Base-by-base conservation (phyloP, 2,797 vertebrate species). In the Huso huso region DNA sequence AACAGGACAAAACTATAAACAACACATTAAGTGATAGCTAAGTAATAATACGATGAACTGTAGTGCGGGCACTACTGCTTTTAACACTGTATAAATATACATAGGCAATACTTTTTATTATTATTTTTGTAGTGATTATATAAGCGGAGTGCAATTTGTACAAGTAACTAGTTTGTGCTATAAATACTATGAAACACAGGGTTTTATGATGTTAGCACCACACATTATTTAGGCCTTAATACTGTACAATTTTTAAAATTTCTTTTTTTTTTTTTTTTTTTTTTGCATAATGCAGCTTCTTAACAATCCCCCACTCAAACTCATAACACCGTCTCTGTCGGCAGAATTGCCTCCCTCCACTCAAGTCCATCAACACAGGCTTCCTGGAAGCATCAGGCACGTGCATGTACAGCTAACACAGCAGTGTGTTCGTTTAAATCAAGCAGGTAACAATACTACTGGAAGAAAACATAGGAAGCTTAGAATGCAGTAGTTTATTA, bases 141-240 rank as follows among this genome's bases (percentile, higher is more conserved):
- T 95, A 95, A 97, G 96, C 95, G 86, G 94, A 98, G 96, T 98
- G 95, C 96, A 99, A 98, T 97, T 98, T 95, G 93, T 98, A 98
- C 94, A 96, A 94, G 95, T 97, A 94, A 94, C 93, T 97, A 96
- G 93, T 97, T 91, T 99, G 96, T 99, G 96, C 96, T 97, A 98
- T 98, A 98, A 97, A 98, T 97, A 97, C 95, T 97, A 97, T 98
- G 94, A 94, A 99, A 97, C 94, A 97, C 93, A 90, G 92, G 92
- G 89, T 93, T 86, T 93, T 93, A 95, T 92, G 94, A 94, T 96
- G 94, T 89, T 95, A 89, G 95, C 96, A 99, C 96, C 96, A 98
- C 95, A 98, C 94, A 93, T 95, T 94, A 93, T 96, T 96, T 96
- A 97, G 96, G 95, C 95, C 95, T 95, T 96, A 96, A 95, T 94